Evolutionary conservation across 2,113 vertebrate genomes (phyloP), one percentile per base, ranked within the genome.

Genomic region (Ammodytes marinus): DNA sequence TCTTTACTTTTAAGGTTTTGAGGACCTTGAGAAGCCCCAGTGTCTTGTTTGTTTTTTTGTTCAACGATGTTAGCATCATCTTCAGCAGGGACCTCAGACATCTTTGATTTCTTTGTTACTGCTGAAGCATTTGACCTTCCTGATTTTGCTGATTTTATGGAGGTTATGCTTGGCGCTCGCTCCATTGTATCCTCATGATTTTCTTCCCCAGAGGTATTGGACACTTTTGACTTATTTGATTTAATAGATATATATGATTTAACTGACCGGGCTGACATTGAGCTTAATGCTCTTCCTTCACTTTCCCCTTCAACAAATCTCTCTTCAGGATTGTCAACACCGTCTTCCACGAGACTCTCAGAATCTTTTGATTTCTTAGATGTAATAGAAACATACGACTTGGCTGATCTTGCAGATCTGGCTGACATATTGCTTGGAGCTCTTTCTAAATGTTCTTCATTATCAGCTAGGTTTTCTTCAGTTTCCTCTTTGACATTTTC

Each of bases 61-160:
- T 69, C 77, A 13, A 40, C 43, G 35, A 8, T 39, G 15, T 47
- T 39, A 4, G 35, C 17, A 27, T 1, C 8, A 8, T 69, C 69
- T 66, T 67, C 76, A 52, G 47, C 86, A 40, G 77, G 58, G 65
- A 63, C 59, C 2, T 61, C 60, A 27, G 64, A 69, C 6, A 15
- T 39, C 60, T 83, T 73, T 3, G 78, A 70, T 67, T 79, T 84
- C 57, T 54, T 81, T 3, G 82, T 84, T 13, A n/a, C 15, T 10
- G 47, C 42, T 53, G 73, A 45, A 13, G n/a, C 17, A 54, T 78
- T 73, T 66, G 85, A 80, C 27, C 60, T 85, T 37, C 8, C 82
- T 40, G 93, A 94, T 42, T 65, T 87, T 58, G 2, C 87, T 71
- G 93, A 93, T 70, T 59, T 88, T 2, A 73, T 49, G n/a, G 89